phyloP scores from a whole-genome alignment of 2,113 vertebrate species.

The Oxyruncus cristatus region DNA sequence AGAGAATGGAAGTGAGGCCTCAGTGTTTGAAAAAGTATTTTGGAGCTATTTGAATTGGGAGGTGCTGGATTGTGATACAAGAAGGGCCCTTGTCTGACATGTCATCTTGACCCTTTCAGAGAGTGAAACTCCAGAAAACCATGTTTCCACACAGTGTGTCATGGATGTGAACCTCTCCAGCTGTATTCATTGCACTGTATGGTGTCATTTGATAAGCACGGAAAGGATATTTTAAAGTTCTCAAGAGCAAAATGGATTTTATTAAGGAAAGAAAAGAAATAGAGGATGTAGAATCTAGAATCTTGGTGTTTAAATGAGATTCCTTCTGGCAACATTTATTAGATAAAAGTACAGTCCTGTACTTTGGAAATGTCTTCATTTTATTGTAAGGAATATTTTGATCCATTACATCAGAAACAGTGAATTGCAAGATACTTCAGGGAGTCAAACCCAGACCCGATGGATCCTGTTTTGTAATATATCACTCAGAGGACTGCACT shows the following conservation, averaged over 20 bases:
- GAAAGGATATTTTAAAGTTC: background rate
- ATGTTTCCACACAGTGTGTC: background rate
- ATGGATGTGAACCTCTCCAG: background rate
- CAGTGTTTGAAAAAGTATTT: background rate
- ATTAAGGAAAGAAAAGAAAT: background rate
- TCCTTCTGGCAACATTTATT: background rate
- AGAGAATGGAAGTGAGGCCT: background rate
- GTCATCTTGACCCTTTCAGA: background rate
- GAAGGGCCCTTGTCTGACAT: background rate
- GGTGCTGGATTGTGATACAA: background rate
- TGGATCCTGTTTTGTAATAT: background rate
- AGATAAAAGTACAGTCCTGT: background rate
- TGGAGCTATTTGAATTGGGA: background rate
- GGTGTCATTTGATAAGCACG: background rate
- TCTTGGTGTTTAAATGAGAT: background rate
- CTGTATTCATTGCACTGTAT: background rate
- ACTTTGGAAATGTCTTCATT: background rate
- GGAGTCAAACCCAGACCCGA: background rate
- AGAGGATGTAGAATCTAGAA: background rate
- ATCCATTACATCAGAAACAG: background rate
- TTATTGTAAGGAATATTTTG: constrained; percentile 8
- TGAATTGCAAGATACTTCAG: background rate
- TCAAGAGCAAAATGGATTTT: background rate
- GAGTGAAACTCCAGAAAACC: background rate
- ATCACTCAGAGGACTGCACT: background rate